Evolutionary conservation across 2,113 vertebrate species (phyloP).

Genomic region (Aramus guarauna): DNA sequence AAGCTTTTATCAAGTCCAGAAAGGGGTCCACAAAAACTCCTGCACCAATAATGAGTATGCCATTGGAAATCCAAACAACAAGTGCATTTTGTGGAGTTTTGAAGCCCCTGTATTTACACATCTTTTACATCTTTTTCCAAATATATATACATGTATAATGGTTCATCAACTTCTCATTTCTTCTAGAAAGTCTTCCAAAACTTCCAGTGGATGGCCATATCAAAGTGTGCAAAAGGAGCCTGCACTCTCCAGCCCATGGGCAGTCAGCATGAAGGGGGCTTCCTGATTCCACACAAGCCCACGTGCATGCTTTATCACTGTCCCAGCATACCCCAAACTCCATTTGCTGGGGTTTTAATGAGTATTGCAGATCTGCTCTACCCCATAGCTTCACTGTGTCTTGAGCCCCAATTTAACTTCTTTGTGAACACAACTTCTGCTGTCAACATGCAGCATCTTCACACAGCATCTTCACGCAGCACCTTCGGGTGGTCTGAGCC

Average conservation of each 20-base stretch:
- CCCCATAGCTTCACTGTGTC: neutral
- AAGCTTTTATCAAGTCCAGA: neutral
- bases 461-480: neutral
- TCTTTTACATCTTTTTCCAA: neutral
- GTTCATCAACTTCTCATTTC: neutral
- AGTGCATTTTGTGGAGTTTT: neutral
- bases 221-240: neutral
- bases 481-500: neutral
- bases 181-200: neutral
- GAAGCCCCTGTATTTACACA: neutral
- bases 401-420: neutral
- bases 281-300: neutral
- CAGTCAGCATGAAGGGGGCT: fast-evolving
- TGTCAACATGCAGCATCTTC: neutral
- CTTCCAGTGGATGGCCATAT: neutral
- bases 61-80: neutral
- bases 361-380: neutral
- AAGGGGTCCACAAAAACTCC: neutral
- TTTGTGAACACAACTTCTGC: neutral
- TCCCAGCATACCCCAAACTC: neutral
- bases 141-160: neutral
- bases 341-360: neutral
- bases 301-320: neutral
- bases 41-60: neutral
- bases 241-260: fast-evolving